phyloP scores from a whole-genome alignment of 2,113 vertebrate species.

The Pygoscelis adeliae region DNA sequence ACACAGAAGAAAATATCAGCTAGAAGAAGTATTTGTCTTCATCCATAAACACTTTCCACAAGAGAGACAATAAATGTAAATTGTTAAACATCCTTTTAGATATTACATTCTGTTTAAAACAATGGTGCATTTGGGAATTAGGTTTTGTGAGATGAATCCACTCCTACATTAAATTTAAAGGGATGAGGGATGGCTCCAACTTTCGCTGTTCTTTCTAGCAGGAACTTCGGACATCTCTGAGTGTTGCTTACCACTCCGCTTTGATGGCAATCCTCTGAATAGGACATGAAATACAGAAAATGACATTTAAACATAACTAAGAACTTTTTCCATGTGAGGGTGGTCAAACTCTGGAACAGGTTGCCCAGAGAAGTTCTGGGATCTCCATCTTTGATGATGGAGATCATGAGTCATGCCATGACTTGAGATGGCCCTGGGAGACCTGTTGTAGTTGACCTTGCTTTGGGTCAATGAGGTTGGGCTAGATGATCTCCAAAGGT shows the following conservation, averaged over 20 bases:
- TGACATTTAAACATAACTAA: neutral
- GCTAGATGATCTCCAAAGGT: neutral
- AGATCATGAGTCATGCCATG: neutral
- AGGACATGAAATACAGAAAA: neutral
- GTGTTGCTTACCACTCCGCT: neutral
- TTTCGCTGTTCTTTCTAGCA: neutral
- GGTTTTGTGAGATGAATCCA: neutral
- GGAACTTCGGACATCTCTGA: neutral
- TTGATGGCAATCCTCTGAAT: neutral
- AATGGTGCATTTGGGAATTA: neutral
- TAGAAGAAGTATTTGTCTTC: neutral
- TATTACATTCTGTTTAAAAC: neutral
- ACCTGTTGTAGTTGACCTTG: neutral
- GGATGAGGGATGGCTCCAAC: neutral
- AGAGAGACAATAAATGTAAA: neutral
- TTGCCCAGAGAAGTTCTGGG: neutral
- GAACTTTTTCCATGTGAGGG: neutral
- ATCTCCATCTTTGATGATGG: neutral
- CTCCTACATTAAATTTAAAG: neutral
- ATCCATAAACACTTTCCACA: neutral
- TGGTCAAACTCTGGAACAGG: neutral
- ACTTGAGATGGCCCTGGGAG: neutral
- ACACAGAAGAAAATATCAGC: neutral
- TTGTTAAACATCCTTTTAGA: neutral
- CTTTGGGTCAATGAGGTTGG: neutral